These are phyloP conservation scores for Athetis lepigone DNA, from an alignment of 2,888 invertebrate genomes.

Conservation along the genomic window DNA sequence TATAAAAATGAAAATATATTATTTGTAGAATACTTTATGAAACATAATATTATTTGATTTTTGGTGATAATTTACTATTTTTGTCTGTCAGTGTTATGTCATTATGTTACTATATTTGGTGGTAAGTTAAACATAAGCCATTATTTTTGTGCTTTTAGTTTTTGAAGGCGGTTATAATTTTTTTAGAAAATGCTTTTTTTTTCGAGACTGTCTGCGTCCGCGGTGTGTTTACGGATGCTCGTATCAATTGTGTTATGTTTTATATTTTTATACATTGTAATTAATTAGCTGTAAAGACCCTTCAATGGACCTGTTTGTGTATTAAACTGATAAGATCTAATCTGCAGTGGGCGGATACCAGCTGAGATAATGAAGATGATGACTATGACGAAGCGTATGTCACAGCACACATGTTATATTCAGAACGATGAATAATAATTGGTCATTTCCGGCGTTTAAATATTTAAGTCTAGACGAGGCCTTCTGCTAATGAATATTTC, in stretches of 20 bases:
- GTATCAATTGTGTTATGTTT: background rate
- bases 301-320: constrained; percentile 3
- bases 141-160: too few relatives aligned
- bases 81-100: too few relatives aligned
- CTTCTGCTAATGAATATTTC: constrained; percentile 20
- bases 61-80: too few relatives aligned
- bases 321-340: constrained; percentile 24
- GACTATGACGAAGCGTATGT: constrained; percentile 48
- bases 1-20: too few relatives aligned
- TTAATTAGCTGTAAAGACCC: background rate
- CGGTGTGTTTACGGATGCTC: too few relatives aligned
- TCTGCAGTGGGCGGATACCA: constrained; percentile 30
- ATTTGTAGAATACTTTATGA: too few relatives aligned
- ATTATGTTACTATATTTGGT: too few relatives aligned
- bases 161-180: too few relatives aligned
- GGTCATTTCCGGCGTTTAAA: constrained; percentile 58
- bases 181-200: too few relatives aligned
- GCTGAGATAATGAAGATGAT: constrained; percentile 47
- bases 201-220: too few relatives aligned
- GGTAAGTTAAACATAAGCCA: too few relatives aligned
- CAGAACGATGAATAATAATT: constrained; percentile 61
- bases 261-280: constrained; percentile 14
- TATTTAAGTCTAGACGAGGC: constrained; percentile 50
- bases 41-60: too few relatives aligned
- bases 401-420: constrained; percentile 61